phyloP scores from a whole-genome alignment of 2,797 vertebrate species.

The Acipenser transmontanus region DNA sequence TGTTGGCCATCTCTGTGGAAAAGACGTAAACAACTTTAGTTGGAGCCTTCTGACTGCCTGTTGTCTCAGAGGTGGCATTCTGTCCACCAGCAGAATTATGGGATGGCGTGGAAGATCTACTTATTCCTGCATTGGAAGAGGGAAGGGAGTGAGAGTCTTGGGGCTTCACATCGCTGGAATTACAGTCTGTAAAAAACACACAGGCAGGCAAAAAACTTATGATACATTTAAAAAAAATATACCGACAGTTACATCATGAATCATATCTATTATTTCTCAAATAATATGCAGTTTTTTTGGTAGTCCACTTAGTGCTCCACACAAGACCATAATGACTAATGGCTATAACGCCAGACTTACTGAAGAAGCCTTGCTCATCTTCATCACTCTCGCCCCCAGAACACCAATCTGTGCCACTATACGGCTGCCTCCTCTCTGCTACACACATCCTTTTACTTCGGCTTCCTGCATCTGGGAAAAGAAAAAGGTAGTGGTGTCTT shows the following conservation, averaged over 20 bases:
- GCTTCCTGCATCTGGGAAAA: conserved; percentile 49
- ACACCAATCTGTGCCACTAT: conserved; percentile 71
- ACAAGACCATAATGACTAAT: not conserved
- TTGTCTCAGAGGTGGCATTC: conserved; percentile 74
- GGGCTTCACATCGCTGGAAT: conserved; percentile 88
- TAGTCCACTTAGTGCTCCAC: no score
- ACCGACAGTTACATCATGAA: no score
- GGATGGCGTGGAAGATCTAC: conserved; percentile 90
- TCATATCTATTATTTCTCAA: no score
- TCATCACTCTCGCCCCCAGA: conserved; percentile 74
- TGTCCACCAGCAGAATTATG: conserved; percentile 77
- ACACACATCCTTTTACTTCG: conserved; percentile 71
- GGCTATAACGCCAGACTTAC: conserved; percentile 41
- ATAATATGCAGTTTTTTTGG: no score
- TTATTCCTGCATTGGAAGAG: conserved; percentile 78
- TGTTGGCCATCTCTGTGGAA: conserved; percentile 98
- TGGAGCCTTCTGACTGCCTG: conserved; percentile 80
- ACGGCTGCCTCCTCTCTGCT: conserved; percentile 61
- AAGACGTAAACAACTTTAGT: conserved; percentile 96
- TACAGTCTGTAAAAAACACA: conserved; percentile 72
- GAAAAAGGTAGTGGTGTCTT: no score
- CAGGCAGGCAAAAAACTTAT: not conserved
- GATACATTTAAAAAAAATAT: no score
- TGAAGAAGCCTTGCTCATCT: conserved; percentile 72
- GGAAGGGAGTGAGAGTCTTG: conserved; percentile 87